Evolutionary conservation across 2,888 invertebrate species (phyloP).

Genomic region (Mycalesis mineus): DNA sequence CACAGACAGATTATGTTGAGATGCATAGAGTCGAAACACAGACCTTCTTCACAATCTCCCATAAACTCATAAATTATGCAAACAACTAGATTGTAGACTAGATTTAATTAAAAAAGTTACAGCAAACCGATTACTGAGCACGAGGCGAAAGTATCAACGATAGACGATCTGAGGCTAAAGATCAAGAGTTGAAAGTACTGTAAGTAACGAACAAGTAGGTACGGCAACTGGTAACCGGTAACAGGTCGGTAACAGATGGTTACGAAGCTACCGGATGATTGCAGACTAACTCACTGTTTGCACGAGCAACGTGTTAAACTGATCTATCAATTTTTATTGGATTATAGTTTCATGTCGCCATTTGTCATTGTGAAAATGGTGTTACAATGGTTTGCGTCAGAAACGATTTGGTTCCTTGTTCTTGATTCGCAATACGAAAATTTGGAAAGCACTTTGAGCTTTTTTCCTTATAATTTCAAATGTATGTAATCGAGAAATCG

Average conservation of each 20-base stretch:
- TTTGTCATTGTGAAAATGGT: neutral
- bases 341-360: neutral
- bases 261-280: slow-evolving; percentile 31
- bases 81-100: neutral
- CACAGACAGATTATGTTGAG: too few relatives aligned
- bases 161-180: slow-evolving; percentile 25
- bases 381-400: too few relatives aligned
- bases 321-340: neutral
- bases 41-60: too few relatives aligned
- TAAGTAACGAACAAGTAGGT: neutral
- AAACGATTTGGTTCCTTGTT: too few relatives aligned
- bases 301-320: neutral
- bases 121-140: neutral
- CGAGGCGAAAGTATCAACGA: slow-evolving; percentile 19
- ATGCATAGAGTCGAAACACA: too few relatives aligned
- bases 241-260: neutral
- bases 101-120: slow-evolving; percentile 6
- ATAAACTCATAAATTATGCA: neutral
- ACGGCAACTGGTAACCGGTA: neutral
- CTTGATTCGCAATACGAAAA: too few relatives aligned
- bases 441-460: too few relatives aligned
- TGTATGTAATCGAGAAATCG: too few relatives aligned
- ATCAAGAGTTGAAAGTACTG: slow-evolving; percentile 26
- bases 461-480: too few relatives aligned
- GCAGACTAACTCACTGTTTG: slow-evolving; percentile 19